Conservation (phyloP, 2,113 vertebrate genomes). For the Tachysurus fulvidraco region DNA sequence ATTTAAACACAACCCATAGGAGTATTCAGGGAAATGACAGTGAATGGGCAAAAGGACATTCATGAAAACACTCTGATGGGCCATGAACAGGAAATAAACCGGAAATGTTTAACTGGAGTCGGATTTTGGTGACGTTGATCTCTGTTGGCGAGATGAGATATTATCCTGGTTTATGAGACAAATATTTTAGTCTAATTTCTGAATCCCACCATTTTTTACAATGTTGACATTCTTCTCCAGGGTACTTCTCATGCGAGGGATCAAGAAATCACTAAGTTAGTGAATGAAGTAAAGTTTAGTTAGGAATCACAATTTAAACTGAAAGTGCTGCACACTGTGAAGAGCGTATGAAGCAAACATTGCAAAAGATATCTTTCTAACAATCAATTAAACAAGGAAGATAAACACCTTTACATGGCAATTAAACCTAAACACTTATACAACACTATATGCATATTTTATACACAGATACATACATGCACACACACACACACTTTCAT, state of each 20-base stretch:
- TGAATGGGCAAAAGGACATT: neutral
- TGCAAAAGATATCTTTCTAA: too few species aligned
- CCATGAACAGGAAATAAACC: neutral
- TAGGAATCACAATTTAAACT: neutral
- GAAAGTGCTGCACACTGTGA: too few species aligned
- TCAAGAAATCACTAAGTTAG: neutral
- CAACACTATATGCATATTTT: neutral
- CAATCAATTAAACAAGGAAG: too few species aligned
- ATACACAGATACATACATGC: neutral
- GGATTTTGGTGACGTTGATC: neutral
- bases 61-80: too few species aligned
- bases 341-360: too few species aligned
- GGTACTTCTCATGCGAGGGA: neutral
- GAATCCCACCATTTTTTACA: neutral
- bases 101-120: neutral
- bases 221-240: neutral
- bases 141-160: neutral
- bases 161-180: neutral
- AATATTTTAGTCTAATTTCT: neutral
- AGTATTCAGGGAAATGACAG: neutral
- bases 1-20: neutral
- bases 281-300: neutral
- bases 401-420: neutral
- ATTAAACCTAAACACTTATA: neutral
- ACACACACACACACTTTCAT: neutral